Percentiles rank a stretch among this genome's conserved stretches.
Evolutionary conservation across 1,140 invertebrate genomes (phyloP).

Genomic region (Nephotettix cincticeps): DNA sequence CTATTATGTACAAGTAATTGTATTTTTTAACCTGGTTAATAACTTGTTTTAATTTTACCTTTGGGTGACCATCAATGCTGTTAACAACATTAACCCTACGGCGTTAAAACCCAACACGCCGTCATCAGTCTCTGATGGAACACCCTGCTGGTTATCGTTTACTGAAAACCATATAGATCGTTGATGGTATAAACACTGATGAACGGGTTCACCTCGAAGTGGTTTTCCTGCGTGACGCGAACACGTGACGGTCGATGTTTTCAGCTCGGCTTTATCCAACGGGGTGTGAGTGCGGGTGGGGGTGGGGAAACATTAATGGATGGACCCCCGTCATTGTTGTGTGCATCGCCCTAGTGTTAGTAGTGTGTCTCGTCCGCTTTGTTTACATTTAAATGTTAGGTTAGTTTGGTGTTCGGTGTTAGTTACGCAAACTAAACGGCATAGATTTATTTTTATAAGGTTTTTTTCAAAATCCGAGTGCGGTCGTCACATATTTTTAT

Average conservation of each 20-base stretch:
- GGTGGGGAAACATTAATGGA: not conserved
- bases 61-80: too few species aligned
- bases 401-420: conserved; percentile 17
- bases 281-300: conserved; percentile 1
- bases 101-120: too few species aligned
- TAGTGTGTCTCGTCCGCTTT: conserved; percentile 7
- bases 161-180: too few species aligned
- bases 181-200: too few species aligned
- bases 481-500: not conserved
- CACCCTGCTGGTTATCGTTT: too few species aligned
- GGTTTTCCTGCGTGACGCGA: too few species aligned
- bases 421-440: not conserved
- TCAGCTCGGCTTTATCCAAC: not conserved
- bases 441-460: not conserved
- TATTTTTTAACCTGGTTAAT: too few species aligned
- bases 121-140: too few species aligned
- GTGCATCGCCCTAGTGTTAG: conserved; percentile 6
- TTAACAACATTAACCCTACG: too few species aligned
- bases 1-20: too few species aligned
- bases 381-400: conserved; percentile 20
- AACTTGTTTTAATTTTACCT: too few species aligned
- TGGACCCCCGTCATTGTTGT: conserved; percentile 2
- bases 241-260: conserved; percentile 2
- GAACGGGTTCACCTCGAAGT: too few species aligned
- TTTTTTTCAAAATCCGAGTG: not conserved